A percentile compares a stretch with the other conserved stretches of the same genome.
Conservation (phyloP, 1,140 invertebrate species). For the Drosophila biarmipes region DNA sequence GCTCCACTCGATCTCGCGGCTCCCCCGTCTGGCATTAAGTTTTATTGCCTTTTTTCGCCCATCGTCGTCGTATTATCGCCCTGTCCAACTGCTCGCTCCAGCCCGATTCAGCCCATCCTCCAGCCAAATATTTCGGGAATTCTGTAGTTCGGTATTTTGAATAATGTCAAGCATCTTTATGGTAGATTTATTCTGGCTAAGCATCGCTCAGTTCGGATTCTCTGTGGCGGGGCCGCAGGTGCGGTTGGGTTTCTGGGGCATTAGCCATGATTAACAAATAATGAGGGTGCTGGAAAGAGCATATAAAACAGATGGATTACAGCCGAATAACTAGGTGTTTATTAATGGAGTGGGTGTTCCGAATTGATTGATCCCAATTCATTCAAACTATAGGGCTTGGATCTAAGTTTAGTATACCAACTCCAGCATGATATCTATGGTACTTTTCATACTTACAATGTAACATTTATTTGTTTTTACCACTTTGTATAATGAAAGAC, state of each 20-base stretch:
- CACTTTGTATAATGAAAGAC: background rate
- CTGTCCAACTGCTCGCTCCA: slow-evolving; percentile 26
- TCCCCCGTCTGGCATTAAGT: slow-evolving; percentile 66
- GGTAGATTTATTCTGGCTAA: slow-evolving; percentile 65
- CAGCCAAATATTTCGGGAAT: slow-evolving; percentile 62
- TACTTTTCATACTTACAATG: too few species aligned
- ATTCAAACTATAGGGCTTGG: background rate
- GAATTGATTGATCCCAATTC: background rate
- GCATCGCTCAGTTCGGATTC: slow-evolving; percentile 18
- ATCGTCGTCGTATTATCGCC: slow-evolving; percentile 31
- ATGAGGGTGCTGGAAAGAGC: slow-evolving; percentile 10
- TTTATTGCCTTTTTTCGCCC: slow-evolving; percentile 79
- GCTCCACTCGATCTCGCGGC: slow-evolving; percentile 40
- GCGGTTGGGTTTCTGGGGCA: slow-evolving; percentile 17
- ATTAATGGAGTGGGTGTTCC: slow-evolving; percentile 10
- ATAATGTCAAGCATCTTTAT: slow-evolving; percentile 73
- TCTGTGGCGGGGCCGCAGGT: slow-evolving; percentile 38
- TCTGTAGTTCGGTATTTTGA: slow-evolving; percentile 70
- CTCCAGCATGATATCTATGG: too few species aligned
- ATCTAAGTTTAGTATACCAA: too few species aligned
- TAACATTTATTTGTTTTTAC: background rate
- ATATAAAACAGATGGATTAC: slow-evolving; percentile 28
- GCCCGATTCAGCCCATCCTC: slow-evolving; percentile 29
- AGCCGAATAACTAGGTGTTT: background rate
- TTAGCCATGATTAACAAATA: slow-evolving; percentile 53